Evolutionary conservation across 2,797 vertebrate species (phyloP), one percentile per base, ranked within the genome.

Genomic region (Fistularia tabacaria): DNA sequence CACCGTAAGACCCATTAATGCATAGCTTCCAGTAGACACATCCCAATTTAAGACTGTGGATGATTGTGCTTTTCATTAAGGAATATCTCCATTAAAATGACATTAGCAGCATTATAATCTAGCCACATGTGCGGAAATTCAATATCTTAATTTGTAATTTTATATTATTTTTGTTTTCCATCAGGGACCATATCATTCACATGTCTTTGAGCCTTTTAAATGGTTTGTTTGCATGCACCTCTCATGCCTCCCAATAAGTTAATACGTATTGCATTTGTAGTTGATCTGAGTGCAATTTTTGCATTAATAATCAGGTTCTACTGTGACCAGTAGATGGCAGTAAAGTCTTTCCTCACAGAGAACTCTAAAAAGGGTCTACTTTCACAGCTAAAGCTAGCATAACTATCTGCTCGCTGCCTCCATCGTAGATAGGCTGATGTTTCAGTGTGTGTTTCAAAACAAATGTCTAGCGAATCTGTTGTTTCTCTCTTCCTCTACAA

Each of bases 261-360:
- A 66, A 54, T 73, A 60, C 36, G 56, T 65, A 57, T 74, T 53
- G 56, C 53, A 73, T 80, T 77, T 79, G 63, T 77, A 71, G 80
- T 79, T 78, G 66, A 77, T 73, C 36, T 70, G 44, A 46, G 55
- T 58, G 62, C n/a, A 49, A 9, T 66, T 66, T 57, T 60, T 76
- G 64, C 51, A 73, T 72, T 66, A 79, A 76, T 64, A 9, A 71
- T 13, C 6, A 25, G n/a, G 73, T 71, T 54, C 39, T 1, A 6
- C 11, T 49, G 9, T 38, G 7, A 39, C 82, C 87, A 86, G 72
- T 13, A 85, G 87, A 88, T 89, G 87, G 87, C 86, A 85, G 80
- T 89, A 78, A 86, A 82, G 76, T 55, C 60, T 82, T 87, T 79
- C 46, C 47, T 52, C 70, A 62, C 39, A 4, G 40, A 75, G 46